Base-by-base conservation (phyloP, 2,888 invertebrate genomes). In the Amorpha juglandis region DNA sequence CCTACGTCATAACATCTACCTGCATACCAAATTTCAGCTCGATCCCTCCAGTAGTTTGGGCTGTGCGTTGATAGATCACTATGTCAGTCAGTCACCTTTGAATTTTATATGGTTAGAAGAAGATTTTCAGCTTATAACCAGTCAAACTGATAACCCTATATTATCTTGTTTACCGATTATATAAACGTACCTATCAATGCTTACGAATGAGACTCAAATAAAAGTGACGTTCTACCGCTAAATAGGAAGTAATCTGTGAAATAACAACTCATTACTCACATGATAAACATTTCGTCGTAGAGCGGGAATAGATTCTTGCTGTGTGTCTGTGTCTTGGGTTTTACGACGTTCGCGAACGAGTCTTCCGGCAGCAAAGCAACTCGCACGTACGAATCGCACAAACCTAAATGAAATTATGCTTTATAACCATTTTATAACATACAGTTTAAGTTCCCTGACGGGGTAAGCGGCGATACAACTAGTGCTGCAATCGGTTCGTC, bases 301-400 rank as follows among this genome's bases (percentile, higher is more conserved):
- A 98, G 93, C 0, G 99, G 99, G 88, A 98, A 98, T 53, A 98
- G 94, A 52, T 97, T 98, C 89, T 98, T 99, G 87, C 97, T 97
- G 77, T 98, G 97, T 7, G 98, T 97, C 84, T 97, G 97, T 0
- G 99, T 99, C 87, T 97, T 98, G 0, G 97, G 96, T 70, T 96
- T 95, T 19, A 95, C 94, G 12, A 96, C 94, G 53, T 95, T 95
- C 1, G 95, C 94, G 84, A 98, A 99, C 68, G 96, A 95, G 79
- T 98, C 97, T 75, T 97, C 96, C 0, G 99, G 99, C 67, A 98
- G 92, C 63, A 99, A 89, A 75, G 96, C 95, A 38, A 98, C 95
- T 77, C 98, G 96, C 0, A 99, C 98, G 88, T 98, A 99, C 0
- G 99, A 97, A 92, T 99, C 99, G 76, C 98, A 98, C 42, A 96